phyloP scores from a whole-genome alignment of 2,113 vertebrate genomes.

The Hepsetus odoe region DNA sequence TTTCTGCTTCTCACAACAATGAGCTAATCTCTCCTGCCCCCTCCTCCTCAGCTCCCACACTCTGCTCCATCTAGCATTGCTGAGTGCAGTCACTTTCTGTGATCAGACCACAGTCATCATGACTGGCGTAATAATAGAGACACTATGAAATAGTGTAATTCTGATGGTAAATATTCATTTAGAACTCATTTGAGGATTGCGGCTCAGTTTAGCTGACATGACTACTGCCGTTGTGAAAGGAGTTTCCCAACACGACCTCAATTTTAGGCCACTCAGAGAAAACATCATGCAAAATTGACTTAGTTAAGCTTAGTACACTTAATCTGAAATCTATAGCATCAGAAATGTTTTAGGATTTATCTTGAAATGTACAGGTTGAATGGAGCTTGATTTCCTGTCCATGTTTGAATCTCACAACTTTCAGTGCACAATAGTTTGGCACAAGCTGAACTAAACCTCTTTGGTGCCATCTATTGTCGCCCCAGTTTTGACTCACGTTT shows the following conservation, averaged over 20 bases:
- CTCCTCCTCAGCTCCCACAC: conserved; percentile 43
- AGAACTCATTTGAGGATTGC: no score
- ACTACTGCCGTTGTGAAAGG: no score
- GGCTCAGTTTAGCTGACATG: no score
- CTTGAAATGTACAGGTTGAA: background rate
- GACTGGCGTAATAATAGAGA: conserved; percentile 53
- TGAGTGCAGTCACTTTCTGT: conserved; percentile 60
- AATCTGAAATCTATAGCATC: background rate
- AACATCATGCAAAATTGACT: no score
- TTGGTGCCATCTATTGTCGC: background rate
- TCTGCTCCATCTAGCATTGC: conserved; percentile 41
- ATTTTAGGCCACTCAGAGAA: no score
- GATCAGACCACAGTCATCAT: conserved; percentile 55
- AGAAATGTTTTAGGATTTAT: background rate
- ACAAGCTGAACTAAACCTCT: background rate
- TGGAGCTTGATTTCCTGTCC: background rate
- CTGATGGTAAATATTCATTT: conserved; percentile 36
- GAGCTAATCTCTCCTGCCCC: conserved; percentile 52
- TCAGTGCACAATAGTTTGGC: background rate
- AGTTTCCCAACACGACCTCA: no score
- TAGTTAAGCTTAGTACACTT: background rate
- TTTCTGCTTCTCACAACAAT: conserved; percentile 65
- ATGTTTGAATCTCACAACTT: background rate
- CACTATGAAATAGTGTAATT: conserved; percentile 43
- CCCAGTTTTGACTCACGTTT: background rate